Base-by-base conservation (phyloP, 2,888 invertebrate genomes). In the Drosophila mimetica region DNA sequence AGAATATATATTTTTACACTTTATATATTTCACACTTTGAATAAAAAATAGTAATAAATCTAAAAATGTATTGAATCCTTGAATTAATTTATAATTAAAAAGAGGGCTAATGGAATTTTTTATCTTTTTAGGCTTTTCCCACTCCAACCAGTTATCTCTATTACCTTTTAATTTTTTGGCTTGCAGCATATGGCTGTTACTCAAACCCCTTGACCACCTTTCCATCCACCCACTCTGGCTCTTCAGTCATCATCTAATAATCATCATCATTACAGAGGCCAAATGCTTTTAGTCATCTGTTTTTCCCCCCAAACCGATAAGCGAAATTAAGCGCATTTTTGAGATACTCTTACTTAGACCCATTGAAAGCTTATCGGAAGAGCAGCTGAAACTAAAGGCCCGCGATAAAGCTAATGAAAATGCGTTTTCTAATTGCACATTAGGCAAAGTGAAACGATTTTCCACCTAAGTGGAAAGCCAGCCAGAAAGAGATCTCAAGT, bases 371-470 rank as follows among this genome's bases (percentile, higher is more conserved):
- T 75, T 81, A 80, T 84, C 77, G 75, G 34, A 39, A 28, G 47
- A 53, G 57, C 57, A 60, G 83, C 70, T 74, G 85, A 75, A 82
- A 61, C 74, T 58, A 75, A 88, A 87, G 77, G 71, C 71, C 76
- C 48, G 75, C 83, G 90, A 89, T 89, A 90, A 89, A 83, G 80
- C 81, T 88, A 89, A 89, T 90, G 86, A 89, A 90, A 89, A 89
- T 89, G 81, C 76, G 76, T 85, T 83, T 79, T 83, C 76, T 89
- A 88, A 90, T 90, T 90, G 89, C 83, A 85, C 90, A 90, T 90
- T 90, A 89, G 80, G 69, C 77, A 77, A 85, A 90, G 90, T 90
- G 89, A 89, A 89, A 80, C 76, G 75, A 79, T 81, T 82, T 42
- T 64, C 70, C 57, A 22, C 60, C 59, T 75, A 86, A 83, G 86